phyloP scores from a whole-genome alignment of 2,888 invertebrate species.

The Chirona hameri region DNA sequence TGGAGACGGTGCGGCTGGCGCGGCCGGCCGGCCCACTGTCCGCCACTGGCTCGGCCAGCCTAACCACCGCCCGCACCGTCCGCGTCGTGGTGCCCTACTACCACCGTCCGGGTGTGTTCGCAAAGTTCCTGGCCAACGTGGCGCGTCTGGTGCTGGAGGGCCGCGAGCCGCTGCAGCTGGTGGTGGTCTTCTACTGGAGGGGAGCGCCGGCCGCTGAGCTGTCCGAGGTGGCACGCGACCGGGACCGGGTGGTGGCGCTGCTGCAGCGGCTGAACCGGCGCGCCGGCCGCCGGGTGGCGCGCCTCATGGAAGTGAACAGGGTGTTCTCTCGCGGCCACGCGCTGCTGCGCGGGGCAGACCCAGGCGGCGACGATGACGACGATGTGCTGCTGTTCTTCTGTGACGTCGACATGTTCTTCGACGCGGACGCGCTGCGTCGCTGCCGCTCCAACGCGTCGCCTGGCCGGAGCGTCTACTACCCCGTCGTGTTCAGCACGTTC shows the following conservation, averaged over 20 bases:
- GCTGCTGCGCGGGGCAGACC: conserved; percentile 53
- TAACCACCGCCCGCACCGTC: neutral
- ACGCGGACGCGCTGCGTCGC: conserved; percentile 65
- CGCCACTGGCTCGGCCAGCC: neutral
- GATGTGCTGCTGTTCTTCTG: conserved; percentile 72
- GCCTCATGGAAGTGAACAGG: neutral
- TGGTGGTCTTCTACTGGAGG: neutral
- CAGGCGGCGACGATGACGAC: conserved; percentile 41
- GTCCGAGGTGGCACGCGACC: neutral
- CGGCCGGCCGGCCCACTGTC: neutral
- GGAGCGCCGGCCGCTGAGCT: neutral
- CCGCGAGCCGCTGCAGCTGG: neutral
- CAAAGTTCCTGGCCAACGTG: neutral
- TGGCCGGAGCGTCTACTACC: conserved; percentile 65
- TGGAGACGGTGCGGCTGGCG: neutral
- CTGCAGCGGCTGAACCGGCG: neutral
- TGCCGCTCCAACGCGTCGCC: conserved; percentile 51
- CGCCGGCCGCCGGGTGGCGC: neutral
- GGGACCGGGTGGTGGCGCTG: neutral
- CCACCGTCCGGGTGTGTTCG: neutral
- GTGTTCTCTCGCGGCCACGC: conserved; percentile 22
- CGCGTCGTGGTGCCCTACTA: neutral
- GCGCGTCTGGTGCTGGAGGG: neutral
- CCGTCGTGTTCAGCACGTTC: conserved; percentile 73
- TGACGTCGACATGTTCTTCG: conserved; percentile 74